phyloP scores from a whole-genome alignment of 1,140 invertebrate genomes.

The Papilio polyxenes region DNA sequence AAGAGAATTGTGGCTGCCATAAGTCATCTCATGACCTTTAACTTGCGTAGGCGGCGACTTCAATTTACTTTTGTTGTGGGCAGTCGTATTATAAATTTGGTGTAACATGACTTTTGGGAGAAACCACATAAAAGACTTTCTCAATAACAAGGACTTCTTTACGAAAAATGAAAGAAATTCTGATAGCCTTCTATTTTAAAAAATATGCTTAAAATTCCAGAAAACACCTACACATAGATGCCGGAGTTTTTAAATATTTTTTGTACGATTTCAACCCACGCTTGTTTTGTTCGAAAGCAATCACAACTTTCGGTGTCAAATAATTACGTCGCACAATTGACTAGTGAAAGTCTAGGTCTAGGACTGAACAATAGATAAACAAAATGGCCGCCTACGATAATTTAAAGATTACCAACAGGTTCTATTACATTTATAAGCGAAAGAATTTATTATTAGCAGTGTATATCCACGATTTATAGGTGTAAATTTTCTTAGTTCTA shows the following conservation, averaged over 20 bases:
- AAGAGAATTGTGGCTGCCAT: background rate
- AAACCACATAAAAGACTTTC: background rate
- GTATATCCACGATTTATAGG: background rate
- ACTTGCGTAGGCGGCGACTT: background rate
- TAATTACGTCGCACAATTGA: background rate
- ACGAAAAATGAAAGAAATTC: background rate
- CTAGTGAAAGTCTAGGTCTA: conserved; percentile 30
- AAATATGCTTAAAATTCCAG: background rate
- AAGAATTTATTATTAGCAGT: background rate
- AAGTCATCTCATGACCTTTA: background rate
- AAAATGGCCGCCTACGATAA: background rate
- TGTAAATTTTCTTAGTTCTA: background rate
- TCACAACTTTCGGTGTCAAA: conserved; percentile 29
- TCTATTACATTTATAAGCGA: background rate
- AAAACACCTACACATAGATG: background rate
- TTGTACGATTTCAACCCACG: conserved; percentile 10
- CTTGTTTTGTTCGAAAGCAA: conserved; percentile 2
- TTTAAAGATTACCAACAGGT: conserved; percentile 1
- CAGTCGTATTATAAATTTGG: background rate
- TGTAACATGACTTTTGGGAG: background rate
- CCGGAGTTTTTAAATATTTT: background rate
- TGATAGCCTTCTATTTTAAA: background rate
- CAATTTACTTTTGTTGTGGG: background rate
- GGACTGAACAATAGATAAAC: background rate
- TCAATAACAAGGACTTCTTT: background rate